A percentile compares a stretch with the other conserved stretches of the same genome.
Conservation (phyloP, 2,888 invertebrate genomes). For the Protophormia terraenovae region DNA sequence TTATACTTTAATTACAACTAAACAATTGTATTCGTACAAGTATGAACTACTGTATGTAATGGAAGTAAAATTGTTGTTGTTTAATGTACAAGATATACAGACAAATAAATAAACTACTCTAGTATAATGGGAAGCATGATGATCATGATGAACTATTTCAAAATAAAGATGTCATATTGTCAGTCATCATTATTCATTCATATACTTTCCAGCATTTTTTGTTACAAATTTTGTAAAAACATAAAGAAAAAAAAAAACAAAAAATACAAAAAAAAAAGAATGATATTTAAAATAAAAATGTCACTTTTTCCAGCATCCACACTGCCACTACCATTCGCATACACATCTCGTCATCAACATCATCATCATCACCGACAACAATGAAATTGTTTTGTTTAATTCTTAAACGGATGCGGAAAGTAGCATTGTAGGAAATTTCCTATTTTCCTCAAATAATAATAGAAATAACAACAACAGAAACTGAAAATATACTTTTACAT, state of each 20-base stretch:
- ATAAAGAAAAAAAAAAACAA: neutral
- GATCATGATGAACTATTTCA: constrained; percentile 37
- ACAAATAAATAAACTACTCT: neutral
- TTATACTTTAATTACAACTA: constrained; percentile 22
- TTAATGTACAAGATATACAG: constrained; percentile 12
- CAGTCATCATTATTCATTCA: constrained; percentile 51
- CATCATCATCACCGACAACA: constrained; percentile 2
- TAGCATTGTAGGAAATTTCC: constrained; percentile 72
- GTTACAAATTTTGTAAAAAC: constrained; percentile 24
- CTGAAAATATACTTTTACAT: neutral
- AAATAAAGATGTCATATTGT: constrained; percentile 59
- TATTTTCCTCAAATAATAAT: constrained; percentile 57
- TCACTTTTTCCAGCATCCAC: constrained; percentile 13
- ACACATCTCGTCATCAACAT: too few species aligned
- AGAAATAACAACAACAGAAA: constrained; percentile 12
- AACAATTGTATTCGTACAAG: constrained; percentile 8
- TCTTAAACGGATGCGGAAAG: constrained; percentile 72
- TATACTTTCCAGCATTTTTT: neutral
- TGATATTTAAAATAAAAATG: too few species aligned
- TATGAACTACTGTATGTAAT: neutral
- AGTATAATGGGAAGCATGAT: constrained; percentile 4
- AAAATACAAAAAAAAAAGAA: neutral
- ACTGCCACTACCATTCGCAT: neutral
- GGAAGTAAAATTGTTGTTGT: neutral
- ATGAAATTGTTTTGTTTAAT: constrained; percentile 46